phyloP scores from a whole-genome alignment of 2,797 vertebrate species.

The Somateria mollissima region DNA sequence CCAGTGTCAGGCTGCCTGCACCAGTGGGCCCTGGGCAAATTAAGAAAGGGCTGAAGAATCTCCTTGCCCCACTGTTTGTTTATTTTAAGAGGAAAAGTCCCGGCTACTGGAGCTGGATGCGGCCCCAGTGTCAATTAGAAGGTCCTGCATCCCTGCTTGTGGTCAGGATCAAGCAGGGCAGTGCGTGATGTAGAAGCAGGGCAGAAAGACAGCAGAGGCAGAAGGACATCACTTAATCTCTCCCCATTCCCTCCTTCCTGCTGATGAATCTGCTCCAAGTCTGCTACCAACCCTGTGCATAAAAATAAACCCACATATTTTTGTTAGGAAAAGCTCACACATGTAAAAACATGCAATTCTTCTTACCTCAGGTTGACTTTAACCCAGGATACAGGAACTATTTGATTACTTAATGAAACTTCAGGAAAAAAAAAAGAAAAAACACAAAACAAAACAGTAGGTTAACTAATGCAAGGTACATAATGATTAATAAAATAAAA shows the following conservation, averaged over 20 bases:
- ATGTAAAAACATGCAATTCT: neutral
- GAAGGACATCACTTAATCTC: neutral
- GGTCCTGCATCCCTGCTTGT: neutral
- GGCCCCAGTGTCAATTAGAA: neutral
- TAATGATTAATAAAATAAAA: neutral
- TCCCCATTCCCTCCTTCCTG: neutral
- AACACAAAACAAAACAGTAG: neutral
- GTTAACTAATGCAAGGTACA: neutral
- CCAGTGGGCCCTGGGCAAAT: neutral
- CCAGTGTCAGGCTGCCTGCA: fast-evolving
- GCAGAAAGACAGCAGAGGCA: neutral
- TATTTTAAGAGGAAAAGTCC: neutral
- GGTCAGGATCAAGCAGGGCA: neutral
- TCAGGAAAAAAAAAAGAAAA: neutral
- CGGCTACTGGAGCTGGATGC: neutral
- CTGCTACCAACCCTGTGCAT: neutral
- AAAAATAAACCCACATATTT: neutral
- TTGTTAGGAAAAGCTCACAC: neutral
- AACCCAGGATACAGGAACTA: neutral
- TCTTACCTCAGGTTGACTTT: neutral
- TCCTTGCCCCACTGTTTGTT: neutral
- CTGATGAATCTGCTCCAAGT: neutral
- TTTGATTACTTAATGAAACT: neutral
- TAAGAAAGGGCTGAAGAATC: neutral
- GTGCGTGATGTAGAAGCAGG: neutral